Base-by-base conservation (phyloP, 2,888 invertebrate genomes). In the Tiliacea aurago region DNA sequence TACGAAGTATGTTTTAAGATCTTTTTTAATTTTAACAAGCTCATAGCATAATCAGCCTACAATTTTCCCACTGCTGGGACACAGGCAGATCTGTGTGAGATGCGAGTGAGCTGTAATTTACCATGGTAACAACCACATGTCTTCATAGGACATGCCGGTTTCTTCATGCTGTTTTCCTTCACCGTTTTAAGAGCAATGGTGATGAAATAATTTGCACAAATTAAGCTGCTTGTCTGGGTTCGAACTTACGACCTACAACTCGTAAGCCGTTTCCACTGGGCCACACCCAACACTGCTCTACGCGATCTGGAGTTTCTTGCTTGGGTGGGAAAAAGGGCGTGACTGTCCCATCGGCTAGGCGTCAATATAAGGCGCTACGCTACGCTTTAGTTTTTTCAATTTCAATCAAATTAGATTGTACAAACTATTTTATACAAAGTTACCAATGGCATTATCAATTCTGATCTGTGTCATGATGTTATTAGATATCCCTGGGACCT, bases 1-100 rank as follows among this genome's bases (percentile, higher is more conserved):
- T 5, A 28, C 89, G 91, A 84, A 85, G 87, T 87, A 66, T 15
- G 62, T 63, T 13, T 18, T 13, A 4, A 15, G 28, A 33, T 15
- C 0, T 3, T 23, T 41, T 69, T 37, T 51, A 41, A 20, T 62
- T 6, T 55, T 28, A 55, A 28, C 18, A 55, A 55, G 9, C 28
- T 9, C 28, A 28, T 28, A 28, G 23, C 15, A 55, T 53, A 53
- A 2, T 23, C 23, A n/a, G 51, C 51, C n/a, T 11, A n/a, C n/a
- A 23, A 51, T 23, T 1, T n/a, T n/a, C n/a, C 49, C n/a, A 51
- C n/a, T 51, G 11, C 51, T 23, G 1, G n/a, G 51, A 23, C 5
- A 23, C 5, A n/a, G n/a, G 11, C 51, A 51, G 51, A n/a, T 51
- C 51, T 53, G 53, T 23, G 53, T 23, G 51, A 51, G n/a, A n/a